phyloP scores from a whole-genome alignment of 2,888 invertebrate genomes.

The Ernsta delagoae region DNA sequence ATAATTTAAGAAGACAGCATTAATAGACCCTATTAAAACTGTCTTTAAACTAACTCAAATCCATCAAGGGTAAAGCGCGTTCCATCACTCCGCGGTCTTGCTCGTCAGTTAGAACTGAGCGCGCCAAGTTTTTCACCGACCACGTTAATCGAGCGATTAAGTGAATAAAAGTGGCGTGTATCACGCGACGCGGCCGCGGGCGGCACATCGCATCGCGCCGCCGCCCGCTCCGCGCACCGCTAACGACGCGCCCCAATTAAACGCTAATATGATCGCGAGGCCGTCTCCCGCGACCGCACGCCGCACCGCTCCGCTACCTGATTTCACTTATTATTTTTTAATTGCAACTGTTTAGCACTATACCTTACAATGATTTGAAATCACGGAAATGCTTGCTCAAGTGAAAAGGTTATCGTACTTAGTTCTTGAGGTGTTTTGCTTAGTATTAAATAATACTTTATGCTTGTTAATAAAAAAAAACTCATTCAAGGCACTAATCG shows the following conservation, averaged over 20 bases:
- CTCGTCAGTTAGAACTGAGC: constrained; percentile 14
- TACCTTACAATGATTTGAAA: constrained; percentile 25
- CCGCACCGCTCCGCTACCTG: constrained; percentile 32
- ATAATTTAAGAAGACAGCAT: too few species aligned
- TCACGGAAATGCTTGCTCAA: background rate
- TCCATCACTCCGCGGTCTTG: constrained; percentile 11
- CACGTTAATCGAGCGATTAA: constrained; percentile 43
- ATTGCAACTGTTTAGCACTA: constrained; percentile 41
- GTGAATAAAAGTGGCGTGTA: constrained; percentile 48
- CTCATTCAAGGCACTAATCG: too few species aligned
- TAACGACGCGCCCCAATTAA: constrained; percentile 36
- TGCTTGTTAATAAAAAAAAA: too few species aligned
- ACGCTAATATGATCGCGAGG: constrained; percentile 43
- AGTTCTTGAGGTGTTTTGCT: too few species aligned
- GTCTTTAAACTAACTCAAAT: constrained; percentile 3
- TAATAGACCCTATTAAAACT: background rate
- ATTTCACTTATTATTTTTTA: constrained; percentile 42
- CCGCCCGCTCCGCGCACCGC: constrained; percentile 25
- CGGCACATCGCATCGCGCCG: background rate
- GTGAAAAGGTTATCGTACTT: background rate
- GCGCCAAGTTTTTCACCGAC: constrained; percentile 20
- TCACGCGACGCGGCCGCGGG: constrained; percentile 45
- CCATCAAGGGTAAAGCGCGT: background rate
- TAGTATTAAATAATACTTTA: too few species aligned
- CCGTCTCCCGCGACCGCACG: constrained; percentile 41